These are phyloP conservation scores for Hafferia zeledoni DNA, from an alignment of 2,797 vertebrate genomes.

Conservation along the genomic window DNA sequence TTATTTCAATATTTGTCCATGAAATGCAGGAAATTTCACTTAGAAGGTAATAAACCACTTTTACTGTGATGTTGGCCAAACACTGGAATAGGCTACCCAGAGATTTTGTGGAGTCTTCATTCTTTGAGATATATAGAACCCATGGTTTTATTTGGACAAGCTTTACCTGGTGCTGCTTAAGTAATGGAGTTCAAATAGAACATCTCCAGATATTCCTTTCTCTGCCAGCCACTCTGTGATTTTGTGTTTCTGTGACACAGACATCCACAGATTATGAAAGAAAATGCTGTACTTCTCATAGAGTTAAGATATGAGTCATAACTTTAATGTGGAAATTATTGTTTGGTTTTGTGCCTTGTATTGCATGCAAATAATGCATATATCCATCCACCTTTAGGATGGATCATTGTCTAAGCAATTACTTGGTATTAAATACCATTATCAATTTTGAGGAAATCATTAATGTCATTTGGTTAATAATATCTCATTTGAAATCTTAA, in stretches of 20 bases:
- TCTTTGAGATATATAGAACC: neutral
- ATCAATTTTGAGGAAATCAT: neutral
- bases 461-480: neutral
- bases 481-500: neutral
- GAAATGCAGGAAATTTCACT: neutral
- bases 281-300: neutral
- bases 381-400: neutral
- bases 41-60: neutral
- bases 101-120: neutral
- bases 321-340: neutral
- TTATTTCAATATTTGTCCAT: neutral
- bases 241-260: neutral
- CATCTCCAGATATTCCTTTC: neutral
- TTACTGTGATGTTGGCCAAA: neutral
- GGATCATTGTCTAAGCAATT: neutral
- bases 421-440: neutral
- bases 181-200: neutral
- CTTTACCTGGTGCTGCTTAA: neutral
- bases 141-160: fast-evolving
- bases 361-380: neutral
- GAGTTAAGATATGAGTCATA: neutral
- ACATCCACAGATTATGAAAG: neutral
- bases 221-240: neutral
- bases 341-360: neutral
- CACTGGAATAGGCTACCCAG: neutral